Evolutionary conservation across 2,113 vertebrate genomes (phyloP).

Genomic region (Pseudonaja textilis): DNA sequence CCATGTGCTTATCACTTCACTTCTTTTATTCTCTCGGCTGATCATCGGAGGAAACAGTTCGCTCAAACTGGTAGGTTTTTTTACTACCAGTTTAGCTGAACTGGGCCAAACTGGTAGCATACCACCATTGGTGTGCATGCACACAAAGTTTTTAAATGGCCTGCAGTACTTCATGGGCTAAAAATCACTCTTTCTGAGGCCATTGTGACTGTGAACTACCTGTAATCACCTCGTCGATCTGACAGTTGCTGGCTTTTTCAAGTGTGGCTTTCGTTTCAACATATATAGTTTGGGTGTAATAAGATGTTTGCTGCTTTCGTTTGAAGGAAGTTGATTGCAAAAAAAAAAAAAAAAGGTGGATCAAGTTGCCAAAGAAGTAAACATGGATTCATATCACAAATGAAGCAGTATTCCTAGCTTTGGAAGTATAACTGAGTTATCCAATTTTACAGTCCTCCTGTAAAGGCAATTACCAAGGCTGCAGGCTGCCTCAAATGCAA

Average conservation of each 20-base stretch:
- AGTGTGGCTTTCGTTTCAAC: background rate
- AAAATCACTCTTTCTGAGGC: background rate
- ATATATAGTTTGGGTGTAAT: background rate
- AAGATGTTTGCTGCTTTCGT: background rate
- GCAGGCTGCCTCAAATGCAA: background rate
- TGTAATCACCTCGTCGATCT: background rate
- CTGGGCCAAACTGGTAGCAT: too few species aligned
- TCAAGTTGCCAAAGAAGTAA: background rate
- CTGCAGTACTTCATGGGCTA: background rate
- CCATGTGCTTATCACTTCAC: too few species aligned
- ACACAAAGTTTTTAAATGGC: background rate
- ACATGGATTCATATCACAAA: background rate
- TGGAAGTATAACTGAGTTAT: background rate
- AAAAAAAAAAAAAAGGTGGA: background rate
- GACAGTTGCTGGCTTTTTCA: background rate
- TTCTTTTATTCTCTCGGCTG: too few species aligned
- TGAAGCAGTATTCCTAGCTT: background rate
- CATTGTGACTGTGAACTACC: background rate
- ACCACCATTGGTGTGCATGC: background rate
- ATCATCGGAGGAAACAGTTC: too few species aligned
- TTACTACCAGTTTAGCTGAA: too few species aligned
- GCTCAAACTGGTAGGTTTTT: too few species aligned
- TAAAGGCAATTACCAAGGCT: background rate
- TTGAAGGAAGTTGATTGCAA: background rate
- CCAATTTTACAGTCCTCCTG: background rate